phyloP scores from a whole-genome alignment of 2,888 invertebrate species.

The Diplolepis rosae region DNA sequence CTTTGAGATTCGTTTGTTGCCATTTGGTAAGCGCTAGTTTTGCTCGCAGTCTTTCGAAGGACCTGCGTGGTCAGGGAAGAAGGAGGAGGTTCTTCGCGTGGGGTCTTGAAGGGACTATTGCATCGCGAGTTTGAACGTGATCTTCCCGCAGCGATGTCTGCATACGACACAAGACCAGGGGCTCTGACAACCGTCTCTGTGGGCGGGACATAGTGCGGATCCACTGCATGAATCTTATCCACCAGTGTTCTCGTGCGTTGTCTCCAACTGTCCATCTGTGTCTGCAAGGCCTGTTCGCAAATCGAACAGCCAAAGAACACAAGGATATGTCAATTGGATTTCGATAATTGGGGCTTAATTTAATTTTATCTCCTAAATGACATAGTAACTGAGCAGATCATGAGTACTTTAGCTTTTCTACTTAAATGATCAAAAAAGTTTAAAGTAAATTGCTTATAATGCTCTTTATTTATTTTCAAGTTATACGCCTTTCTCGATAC shows the following conservation, averaged over 20 bases:
- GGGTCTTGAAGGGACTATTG: slow-evolving; percentile 64
- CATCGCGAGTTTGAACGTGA: slow-evolving; percentile 72
- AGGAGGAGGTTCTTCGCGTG: slow-evolving; percentile 56
- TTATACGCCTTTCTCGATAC: not conserved
- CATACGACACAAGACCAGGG: slow-evolving; percentile 74
- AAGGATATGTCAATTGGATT: slow-evolving; percentile 61
- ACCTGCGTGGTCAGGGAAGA: slow-evolving; percentile 49
- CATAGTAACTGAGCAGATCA: not conserved
- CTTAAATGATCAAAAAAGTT: not conserved
- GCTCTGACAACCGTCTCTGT: slow-evolving; percentile 63
- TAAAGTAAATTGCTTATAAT: not conserved
- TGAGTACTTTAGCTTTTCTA: not conserved
- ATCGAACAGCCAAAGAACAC: slow-evolving; percentile 71
- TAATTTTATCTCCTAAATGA: not conserved
- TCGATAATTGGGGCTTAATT: slow-evolving; percentile 29
- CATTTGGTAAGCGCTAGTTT: not conserved
- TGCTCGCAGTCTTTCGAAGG: slow-evolving; percentile 57
- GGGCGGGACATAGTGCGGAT: slow-evolving; percentile 82
- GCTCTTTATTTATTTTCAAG: slow-evolving; percentile 16
- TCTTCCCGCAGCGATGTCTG: slow-evolving; percentile 82
- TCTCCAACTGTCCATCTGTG: slow-evolving; percentile 80
- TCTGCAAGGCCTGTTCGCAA: slow-evolving; percentile 81
- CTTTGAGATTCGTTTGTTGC: not conserved
- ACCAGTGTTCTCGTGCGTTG: slow-evolving; percentile 84
- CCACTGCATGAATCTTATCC: slow-evolving; percentile 83